Evolutionary conservation across 1,140 invertebrate species (phyloP).

Genomic region (Anoplolepis gracilipes): DNA sequence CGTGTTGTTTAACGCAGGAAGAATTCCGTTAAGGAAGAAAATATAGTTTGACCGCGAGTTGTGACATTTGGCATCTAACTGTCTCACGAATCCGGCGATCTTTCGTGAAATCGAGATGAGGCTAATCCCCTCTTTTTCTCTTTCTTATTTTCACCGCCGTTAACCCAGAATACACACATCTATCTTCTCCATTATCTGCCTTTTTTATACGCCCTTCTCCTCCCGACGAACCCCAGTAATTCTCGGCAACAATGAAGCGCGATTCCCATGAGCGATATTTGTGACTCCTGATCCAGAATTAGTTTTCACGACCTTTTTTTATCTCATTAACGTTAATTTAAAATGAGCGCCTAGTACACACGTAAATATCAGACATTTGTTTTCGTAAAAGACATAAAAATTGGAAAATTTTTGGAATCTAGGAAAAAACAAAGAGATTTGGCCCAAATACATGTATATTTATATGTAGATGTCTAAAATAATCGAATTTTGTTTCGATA

Average conservation of each 20-base stretch:
- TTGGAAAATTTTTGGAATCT: slow-evolving; percentile 5
- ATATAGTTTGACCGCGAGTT: not conserved
- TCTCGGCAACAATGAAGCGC: slow-evolving; percentile 46
- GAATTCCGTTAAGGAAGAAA: not conserved
- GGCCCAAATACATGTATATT: not conserved
- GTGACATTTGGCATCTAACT: slow-evolving; percentile 39
- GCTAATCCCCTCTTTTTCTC: not conserved
- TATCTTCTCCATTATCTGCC: slow-evolving; percentile 48
- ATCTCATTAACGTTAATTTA: slow-evolving; percentile 41
- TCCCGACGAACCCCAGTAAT: slow-evolving; percentile 11
- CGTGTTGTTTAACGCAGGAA: not conserved
- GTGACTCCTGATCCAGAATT: slow-evolving; percentile 57
- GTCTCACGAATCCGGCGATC: slow-evolving; percentile 31
- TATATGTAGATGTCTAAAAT: not conserved
- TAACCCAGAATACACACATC: slow-evolving; percentile 58
- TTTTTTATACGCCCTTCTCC: slow-evolving; percentile 25
- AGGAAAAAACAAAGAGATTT: not conserved
- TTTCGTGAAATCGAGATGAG: slow-evolving; percentile 34
- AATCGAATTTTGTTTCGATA: not conserved
- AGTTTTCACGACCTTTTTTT: slow-evolving; percentile 43
- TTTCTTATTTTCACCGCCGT: slow-evolving; percentile 61
- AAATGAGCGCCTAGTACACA: not conserved
- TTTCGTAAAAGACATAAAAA: not conserved
- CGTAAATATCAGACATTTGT: not conserved
- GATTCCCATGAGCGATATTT: slow-evolving; percentile 46